Evolutionary conservation across 2,113 vertebrate species (phyloP), one percentile per base, ranked within the genome.

Genomic region (Etheostoma cragini): DNA sequence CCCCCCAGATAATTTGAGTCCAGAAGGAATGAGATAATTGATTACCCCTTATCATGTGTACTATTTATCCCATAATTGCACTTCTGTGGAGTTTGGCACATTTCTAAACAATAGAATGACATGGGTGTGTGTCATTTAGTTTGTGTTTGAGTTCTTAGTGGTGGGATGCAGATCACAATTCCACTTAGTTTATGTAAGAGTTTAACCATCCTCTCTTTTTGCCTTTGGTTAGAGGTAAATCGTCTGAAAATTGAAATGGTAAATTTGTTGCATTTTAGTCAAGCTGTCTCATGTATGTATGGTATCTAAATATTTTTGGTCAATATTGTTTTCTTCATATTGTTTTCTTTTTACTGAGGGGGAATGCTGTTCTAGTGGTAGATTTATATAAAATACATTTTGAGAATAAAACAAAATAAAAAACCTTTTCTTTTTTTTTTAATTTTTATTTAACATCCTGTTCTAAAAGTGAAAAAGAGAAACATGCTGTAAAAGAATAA

Each of bases 351-450:
- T 93, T 96, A 96, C 94, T 94, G 92, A 88, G 93, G 95, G 94
- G 94, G 94, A 96, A 97, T 96, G 95, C 95, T 96, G 95, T 96
- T 96, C 92, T 96, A 96, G 94, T 94, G 90, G 95, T 96, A 97
- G 96, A 95, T 97, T 97, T 97, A 93, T 96, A 96, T 94, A 86
- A 91, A 93, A 91, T 84, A 92, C 46, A 92, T 94, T 95, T 95
- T 96, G 92, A 94, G 85, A 94, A 94, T 92, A 94, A 94, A 71
- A 91, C 50, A 85, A 93, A 68, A 63, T 83, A 80, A 90, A 88
- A 92, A 42, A 10, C 4, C 0, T 30, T 30, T 30, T 30, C 0
- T 3, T 42, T 42, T 89, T 87, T 95, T 96, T 91, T 93, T 93
- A 83, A 95, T 89, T 96, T 96, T 96, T 95, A 96, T 97, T 96